Percentiles rank a stretch among this genome's conserved stretches.
These are phyloP conservation scores for Ptychadena robeensis DNA, from an alignment of 2,797 vertebrate genomes.

Conservation along the genomic window DNA sequence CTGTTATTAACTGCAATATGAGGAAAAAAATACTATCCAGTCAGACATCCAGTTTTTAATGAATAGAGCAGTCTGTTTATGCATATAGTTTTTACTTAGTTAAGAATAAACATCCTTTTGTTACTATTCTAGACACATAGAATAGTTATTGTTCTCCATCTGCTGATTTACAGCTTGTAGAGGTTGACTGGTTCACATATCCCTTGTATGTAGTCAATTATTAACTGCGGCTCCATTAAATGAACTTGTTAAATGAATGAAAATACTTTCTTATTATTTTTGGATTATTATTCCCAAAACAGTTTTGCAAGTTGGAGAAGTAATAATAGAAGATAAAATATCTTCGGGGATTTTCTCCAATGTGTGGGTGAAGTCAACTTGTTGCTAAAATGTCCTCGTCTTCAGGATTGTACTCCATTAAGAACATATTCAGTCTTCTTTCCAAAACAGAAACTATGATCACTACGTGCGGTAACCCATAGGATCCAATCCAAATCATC, in stretches of 20 bases:
- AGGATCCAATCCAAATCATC: too few species aligned
- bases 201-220: not conserved
- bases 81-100: not conserved
- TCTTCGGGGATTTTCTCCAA: too few species aligned
- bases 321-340: too few species aligned
- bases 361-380: too few species aligned
- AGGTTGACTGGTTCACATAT: conserved; percentile 1
- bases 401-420: too few species aligned
- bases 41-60: not conserved
- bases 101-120: not conserved
- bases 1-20: too few species aligned
- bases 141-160: not conserved
- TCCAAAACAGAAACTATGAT: too few species aligned
- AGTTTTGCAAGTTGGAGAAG: not conserved
- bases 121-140: not conserved
- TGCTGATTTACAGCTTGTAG: conserved; percentile 2
- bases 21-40: too few species aligned
- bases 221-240: not conserved
- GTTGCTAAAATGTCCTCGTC: too few species aligned
- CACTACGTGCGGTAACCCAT: too few species aligned
- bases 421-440: too few species aligned
- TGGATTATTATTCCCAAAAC: not conserved
- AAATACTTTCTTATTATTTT: not conserved
- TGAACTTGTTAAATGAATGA: not conserved
- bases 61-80: not conserved